Conservation (phyloP, 2,888 invertebrate genomes). For the Heliconius charithonia region DNA sequence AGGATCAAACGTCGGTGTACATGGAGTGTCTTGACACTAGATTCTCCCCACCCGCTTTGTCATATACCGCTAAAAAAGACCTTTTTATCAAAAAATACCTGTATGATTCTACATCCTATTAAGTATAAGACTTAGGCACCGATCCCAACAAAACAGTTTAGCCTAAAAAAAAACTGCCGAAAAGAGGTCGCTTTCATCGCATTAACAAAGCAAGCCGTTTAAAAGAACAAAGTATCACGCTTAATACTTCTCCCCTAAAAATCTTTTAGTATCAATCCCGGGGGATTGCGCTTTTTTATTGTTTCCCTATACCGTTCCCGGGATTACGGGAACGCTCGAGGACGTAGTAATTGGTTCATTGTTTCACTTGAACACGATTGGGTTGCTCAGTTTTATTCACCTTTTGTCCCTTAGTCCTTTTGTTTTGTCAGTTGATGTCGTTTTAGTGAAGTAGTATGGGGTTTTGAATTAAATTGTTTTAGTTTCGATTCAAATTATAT, state of each 20-base stretch:
- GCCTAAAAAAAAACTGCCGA: conserved; percentile 7
- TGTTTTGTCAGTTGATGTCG: conserved; percentile 1
- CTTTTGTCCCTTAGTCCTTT: conserved; percentile 21
- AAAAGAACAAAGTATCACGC: conserved; percentile 78
- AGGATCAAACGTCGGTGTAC: background rate
- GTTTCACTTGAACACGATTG: conserved; percentile 64
- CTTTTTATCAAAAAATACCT: background rate
- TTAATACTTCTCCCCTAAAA: conserved; percentile 68
- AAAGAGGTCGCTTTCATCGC: conserved; percentile 39
- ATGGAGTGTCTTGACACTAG: background rate
- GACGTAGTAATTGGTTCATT: conserved; percentile 73
- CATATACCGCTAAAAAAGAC: background rate
- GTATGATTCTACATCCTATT: background rate
- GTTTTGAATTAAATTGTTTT: background rate
- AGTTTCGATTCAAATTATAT: background rate
- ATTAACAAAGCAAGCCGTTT: conserved; percentile 56
- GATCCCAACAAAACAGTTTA: background rate
- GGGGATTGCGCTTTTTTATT: conserved; percentile 72
- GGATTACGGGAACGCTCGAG: conserved; percentile 53
- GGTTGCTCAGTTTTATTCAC: conserved; percentile 49
- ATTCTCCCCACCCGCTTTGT: background rate
- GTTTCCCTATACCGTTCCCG: conserved; percentile 53
- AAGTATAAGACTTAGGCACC: too few relatives aligned
- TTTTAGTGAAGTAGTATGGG: background rate
- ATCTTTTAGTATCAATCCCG: conserved; percentile 74